Evolutionary conservation across 2,888 invertebrate species (phyloP).

Genomic region (Hyppa rectilinea): DNA sequence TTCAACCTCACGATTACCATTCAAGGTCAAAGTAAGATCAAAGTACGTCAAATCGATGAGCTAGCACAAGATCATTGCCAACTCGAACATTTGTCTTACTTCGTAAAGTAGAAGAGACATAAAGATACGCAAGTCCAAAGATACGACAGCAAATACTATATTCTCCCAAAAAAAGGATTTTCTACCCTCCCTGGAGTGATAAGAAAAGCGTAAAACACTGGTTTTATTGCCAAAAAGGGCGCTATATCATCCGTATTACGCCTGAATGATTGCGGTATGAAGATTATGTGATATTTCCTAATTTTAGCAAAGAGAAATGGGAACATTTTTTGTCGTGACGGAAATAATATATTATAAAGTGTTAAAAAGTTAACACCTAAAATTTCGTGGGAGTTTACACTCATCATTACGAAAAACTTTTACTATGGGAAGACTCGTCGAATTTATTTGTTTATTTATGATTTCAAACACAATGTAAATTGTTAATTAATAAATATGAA

Average conservation of each 20-base stretch:
- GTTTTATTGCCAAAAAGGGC: conserved; percentile 59
- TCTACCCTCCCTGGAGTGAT: conserved; percentile 45
- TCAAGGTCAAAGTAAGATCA: neutral
- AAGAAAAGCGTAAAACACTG: conserved; percentile 60
- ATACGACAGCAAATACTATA: conserved; percentile 36
- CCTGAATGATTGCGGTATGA: conserved; percentile 46
- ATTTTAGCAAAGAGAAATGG: conserved; percentile 21
- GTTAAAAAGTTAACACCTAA: too few species aligned
- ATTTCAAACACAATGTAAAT: too few species aligned
- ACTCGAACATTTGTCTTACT: conserved; percentile 8
- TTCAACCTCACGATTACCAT: too few species aligned
- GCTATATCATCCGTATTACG: conserved; percentile 55
- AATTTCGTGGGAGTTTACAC: too few species aligned
- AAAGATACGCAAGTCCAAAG: conserved; percentile 34
- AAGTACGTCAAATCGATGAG: neutral
- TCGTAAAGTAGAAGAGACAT: neutral
- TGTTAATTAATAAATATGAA: too few species aligned
- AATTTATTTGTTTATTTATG: too few species aligned
- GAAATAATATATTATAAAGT: conserved; percentile 12
- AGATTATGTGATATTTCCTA: conserved; percentile 42
- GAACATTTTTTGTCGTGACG: conserved; percentile 9
- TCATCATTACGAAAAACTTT: too few species aligned
- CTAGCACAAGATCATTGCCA: conserved; percentile 9
- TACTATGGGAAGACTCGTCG: too few species aligned
- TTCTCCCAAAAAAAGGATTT: conserved; percentile 36